Evolutionary conservation across 2,888 invertebrate species (phyloP), one percentile per base, ranked within the genome.

Genomic region (Drosophila colorata): DNA sequence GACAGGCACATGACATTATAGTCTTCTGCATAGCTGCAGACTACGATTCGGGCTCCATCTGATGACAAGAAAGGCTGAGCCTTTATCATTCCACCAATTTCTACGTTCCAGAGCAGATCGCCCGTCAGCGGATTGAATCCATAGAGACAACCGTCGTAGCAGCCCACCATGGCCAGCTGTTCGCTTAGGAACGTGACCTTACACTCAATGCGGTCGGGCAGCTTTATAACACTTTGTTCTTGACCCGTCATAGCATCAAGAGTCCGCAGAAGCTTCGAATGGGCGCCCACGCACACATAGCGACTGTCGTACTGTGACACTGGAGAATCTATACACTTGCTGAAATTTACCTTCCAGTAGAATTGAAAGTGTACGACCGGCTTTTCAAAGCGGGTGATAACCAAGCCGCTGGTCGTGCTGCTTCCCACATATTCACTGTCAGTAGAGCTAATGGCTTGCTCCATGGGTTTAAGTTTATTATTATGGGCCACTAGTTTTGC

Each of bases 321-420:
- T 13, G 96, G 94, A 8, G 96, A 95, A 93, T 98, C 97, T 9
- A 98, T 94, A 93, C 98, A 98, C 92, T 97, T 97, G 40, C 94
- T 67, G 6, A 90, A 80, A 64, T 90, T 74, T 1, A 74, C 59
- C 25, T 78, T 87, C 90, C 90, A 90, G 16, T 82, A 56, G 2
- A 80, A 66, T n/a, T 82, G 66, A 2, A 84, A 71, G 2, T 73
- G 35, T 0, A 83, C 40, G 0, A 51, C 20, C 0, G 80, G 66
- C 25, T 61, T 63, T 13, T 73, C 71, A 0, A 68, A 38, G n/a
- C 83, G 79, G 14, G 63, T 79, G 37, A 82, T 87, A 5, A 71
- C 44, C 13, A 87, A 25, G 5, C 74, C 66, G 16, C 56, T 23
- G 6, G 9, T 5, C 8, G 41, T 40, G 20, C 23, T 38, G 18